Percentiles rank a stretch among this genome's conserved stretches.
These are phyloP conservation scores for Caenorhabditis sinica DNA, from an alignment of 2,888 invertebrate genomes.

Conservation along the genomic window DNA sequence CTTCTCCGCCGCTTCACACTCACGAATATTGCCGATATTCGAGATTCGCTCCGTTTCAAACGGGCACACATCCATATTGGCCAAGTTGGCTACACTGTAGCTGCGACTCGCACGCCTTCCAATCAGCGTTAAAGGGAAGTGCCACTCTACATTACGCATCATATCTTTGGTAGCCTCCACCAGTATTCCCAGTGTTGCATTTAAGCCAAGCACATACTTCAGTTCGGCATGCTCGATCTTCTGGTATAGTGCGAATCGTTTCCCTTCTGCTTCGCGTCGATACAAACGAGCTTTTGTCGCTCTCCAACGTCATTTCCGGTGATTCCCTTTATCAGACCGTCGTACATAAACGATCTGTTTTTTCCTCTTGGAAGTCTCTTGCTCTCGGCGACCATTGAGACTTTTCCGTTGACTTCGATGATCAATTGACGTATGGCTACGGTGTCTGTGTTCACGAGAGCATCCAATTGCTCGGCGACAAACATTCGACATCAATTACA, in stretches of 20 bases:
- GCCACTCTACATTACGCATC: constrained; percentile 49
- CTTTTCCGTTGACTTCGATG: constrained; percentile 51
- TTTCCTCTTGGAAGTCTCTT: constrained; percentile 38
- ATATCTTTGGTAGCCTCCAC: constrained; percentile 56
- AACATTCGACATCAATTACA: constrained; percentile 32
- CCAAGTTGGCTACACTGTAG: constrained; percentile 49
- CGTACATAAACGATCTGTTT: constrained; percentile 46
- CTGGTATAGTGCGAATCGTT: constrained; percentile 55
- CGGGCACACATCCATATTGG: background rate
- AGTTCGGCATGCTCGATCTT: constrained; percentile 62
- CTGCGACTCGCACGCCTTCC: background rate
- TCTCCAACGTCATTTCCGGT: constrained; percentile 49
- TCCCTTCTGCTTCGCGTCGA: constrained; percentile 55
- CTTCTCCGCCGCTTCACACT: background rate
- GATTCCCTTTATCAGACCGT: constrained; percentile 63
- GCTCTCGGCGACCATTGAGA: constrained; percentile 39
- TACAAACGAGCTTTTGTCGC: constrained; percentile 38
- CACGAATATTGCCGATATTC: background rate
- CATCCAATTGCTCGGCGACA: constrained; percentile 42
- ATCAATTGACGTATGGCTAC: constrained; percentile 33
- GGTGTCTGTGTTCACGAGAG: constrained; percentile 38
- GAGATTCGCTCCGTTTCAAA: constrained; percentile 30
- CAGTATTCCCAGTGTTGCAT: constrained; percentile 52
- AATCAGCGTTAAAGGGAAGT: constrained; percentile 64
- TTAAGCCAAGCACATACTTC: constrained; percentile 60